Evolutionary conservation across 1,140 invertebrate genomes (phyloP), one percentile per base, ranked within the genome.

Genomic region (Ips nitidus): DNA sequence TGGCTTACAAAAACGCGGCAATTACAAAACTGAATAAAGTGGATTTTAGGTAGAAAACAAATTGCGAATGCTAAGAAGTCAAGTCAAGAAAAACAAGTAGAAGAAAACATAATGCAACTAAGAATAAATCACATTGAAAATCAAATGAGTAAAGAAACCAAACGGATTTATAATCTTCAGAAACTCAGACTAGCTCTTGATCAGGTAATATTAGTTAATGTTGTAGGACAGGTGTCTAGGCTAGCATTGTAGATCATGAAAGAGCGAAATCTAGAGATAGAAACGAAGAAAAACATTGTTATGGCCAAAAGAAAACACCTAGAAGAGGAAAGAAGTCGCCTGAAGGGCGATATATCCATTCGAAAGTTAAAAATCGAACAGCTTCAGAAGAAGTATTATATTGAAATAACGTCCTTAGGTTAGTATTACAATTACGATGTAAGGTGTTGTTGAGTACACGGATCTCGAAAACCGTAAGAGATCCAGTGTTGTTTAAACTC

Each of bases 241-340:
- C 7, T 50, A 2, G 3, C 1, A 50, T 42, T 47, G 36, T 43
- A 86, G 88, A 85, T 85, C 1, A 85, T 89, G 82, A 83, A 84
- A 77, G 88, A 90, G 77, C 81, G 88, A 4, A 80, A 84, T 66
- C 76, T 85, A 1, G 88, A 90, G 74, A 87, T 90, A 47, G 78
- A 82, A 36, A 83, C 83, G 2, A 83, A 86, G 2, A 86, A 84
- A 70, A 86, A 87, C 64, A 82, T 88, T 64, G 79, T 90, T 56
- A 75, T 70, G 4, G 79, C 85, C 1, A 84, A 89, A 73, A 85
- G 84, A 71, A 82, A 86, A 52, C 79, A 85, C 6, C 73, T 86
- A 1, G 63, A 81, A 2, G 85, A 85, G 65, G 87, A 90, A 62
- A 84, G 82, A 72, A 83, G 85, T 5, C 83, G 86, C 53, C 74